Conservation (phyloP, 1,140 invertebrate genomes). For the Drosophila nasuta region DNA sequence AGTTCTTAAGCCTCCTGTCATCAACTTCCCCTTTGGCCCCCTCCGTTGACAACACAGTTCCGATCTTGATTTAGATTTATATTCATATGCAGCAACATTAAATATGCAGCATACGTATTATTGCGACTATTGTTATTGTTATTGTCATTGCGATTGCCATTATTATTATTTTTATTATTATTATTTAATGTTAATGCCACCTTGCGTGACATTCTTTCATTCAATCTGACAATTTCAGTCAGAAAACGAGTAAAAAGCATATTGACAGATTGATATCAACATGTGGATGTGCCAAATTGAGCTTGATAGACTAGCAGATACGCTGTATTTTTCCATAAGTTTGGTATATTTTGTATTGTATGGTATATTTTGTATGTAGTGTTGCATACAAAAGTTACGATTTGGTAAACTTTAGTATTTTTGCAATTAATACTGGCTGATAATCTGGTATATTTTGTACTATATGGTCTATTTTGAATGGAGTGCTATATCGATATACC, state of each 20-base stretch:
- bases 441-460: too few species aligned
- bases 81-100: slow-evolving; percentile 42
- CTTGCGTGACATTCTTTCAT: slow-evolving; percentile 65
- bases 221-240: slow-evolving; percentile 57
- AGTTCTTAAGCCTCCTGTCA: slow-evolving; percentile 17
- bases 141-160: slow-evolving; percentile 38
- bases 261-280: slow-evolving; percentile 33
- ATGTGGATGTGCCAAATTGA: neutral
- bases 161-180: slow-evolving; percentile 35
- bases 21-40: neutral
- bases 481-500: too few species aligned
- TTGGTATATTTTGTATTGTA: too few species aligned
- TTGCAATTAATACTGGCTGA: too few species aligned
- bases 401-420: too few species aligned
- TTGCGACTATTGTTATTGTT: slow-evolving; percentile 32
- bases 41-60: neutral
- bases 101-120: slow-evolving; percentile 34
- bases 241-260: slow-evolving; percentile 31
- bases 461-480: too few species aligned
- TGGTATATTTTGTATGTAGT: too few species aligned
- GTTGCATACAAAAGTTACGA: too few species aligned
- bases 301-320: neutral
- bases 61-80: slow-evolving; percentile 49
- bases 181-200: slow-evolving; percentile 55
- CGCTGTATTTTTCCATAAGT: neutral